phyloP scores from a whole-genome alignment of 2,113 vertebrate species.

The Pterocles gutturalis region DNA sequence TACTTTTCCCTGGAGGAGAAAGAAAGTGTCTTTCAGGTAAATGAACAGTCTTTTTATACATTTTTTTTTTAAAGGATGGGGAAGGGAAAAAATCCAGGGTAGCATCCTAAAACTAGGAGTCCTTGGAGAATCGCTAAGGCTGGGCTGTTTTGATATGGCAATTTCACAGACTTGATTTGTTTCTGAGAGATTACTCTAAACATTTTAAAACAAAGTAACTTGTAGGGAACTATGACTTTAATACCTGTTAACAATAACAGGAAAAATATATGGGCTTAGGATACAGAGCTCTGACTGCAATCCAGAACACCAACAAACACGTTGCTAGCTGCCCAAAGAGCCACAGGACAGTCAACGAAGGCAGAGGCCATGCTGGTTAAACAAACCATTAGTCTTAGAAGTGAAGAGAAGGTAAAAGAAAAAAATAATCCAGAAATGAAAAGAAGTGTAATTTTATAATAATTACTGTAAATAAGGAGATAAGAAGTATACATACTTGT shows the following conservation, averaged over 20 bases:
- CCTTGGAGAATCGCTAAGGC: background rate
- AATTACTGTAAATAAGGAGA: background rate
- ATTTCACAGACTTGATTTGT: background rate
- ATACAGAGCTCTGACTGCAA: background rate
- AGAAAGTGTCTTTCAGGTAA: background rate
- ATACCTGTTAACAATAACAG: background rate
- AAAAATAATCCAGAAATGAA: background rate
- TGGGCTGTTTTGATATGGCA: background rate
- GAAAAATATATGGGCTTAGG: background rate
- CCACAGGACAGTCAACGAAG: background rate
- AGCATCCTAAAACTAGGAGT: background rate
- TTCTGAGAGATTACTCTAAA: background rate
- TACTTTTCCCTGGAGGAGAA: background rate
- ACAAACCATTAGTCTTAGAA: background rate
- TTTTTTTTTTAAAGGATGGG: background rate
- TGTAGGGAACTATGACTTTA: background rate
- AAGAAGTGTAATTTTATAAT: background rate
- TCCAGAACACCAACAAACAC: background rate
- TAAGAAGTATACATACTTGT: background rate
- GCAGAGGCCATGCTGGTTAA: background rate
- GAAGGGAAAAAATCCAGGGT: background rate
- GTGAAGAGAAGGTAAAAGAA: background rate
- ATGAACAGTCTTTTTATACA: background rate
- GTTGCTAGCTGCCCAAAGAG: background rate
- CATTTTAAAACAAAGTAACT: background rate